Evolutionary conservation across 2,113 vertebrate genomes (phyloP).

Genomic region (Piaya cayana): DNA sequence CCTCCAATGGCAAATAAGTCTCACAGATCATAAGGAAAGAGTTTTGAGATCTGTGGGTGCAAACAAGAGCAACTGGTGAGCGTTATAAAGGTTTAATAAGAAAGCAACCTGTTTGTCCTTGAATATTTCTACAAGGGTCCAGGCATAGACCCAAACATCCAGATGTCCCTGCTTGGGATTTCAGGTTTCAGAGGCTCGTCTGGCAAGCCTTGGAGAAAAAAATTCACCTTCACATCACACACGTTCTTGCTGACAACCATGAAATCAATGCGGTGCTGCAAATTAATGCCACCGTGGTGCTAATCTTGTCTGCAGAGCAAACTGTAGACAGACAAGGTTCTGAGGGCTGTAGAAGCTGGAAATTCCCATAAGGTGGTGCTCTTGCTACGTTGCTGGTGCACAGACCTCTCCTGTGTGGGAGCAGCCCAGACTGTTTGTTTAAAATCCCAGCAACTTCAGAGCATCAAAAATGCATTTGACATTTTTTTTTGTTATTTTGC

Average conservation of each 20-base stretch:
- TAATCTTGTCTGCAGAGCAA: fast-evolving
- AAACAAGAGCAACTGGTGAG: fast-evolving
- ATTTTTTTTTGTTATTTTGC: conserved; percentile 53
- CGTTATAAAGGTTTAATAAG: neutral
- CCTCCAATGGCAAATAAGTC: neutral
- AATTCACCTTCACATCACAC: neutral
- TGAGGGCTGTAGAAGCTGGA: neutral
- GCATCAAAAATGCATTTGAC: conserved; percentile 45
- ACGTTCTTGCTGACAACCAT: neutral
- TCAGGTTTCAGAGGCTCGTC: fast-evolving
- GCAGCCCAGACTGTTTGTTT: conserved; percentile 44
- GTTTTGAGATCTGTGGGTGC: neutral
- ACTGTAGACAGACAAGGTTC: neutral
- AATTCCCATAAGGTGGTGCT: conserved; percentile 47
- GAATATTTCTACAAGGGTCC: neutral
- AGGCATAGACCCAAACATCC: neutral
- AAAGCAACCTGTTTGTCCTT: neutral
- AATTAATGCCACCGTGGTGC: neutral
- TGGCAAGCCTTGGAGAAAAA: neutral
- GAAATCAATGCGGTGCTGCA: neutral
- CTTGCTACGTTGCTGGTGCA: neutral
- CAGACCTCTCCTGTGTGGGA: neutral
- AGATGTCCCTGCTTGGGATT: neutral
- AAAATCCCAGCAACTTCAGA: conserved; percentile 35
- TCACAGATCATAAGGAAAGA: fast-evolving